A percentile compares a stretch with the other conserved stretches of the same genome.
Conservation (phyloP, 2,797 vertebrate species). For the Chelon auratus region DNA sequence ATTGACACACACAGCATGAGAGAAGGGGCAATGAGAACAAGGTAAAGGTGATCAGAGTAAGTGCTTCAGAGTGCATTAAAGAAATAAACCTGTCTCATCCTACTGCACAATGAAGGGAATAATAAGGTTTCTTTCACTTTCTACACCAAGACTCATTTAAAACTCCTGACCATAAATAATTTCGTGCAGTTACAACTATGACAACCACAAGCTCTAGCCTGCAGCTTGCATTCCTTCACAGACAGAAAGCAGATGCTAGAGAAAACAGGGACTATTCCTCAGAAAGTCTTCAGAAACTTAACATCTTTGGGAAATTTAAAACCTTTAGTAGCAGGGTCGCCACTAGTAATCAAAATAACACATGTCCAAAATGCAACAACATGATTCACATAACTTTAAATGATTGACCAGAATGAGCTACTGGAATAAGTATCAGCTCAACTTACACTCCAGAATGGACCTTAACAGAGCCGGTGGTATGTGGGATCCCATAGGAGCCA, state of each 20-base stretch:
- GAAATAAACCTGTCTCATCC: not conserved
- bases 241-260: constrained; percentile 32
- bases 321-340: not conserved
- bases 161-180: constrained; percentile 37
- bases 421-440: not conserved
- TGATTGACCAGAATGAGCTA: not conserved
- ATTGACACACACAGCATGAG: constrained; percentile 27
- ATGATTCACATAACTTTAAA: not conserved
- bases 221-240: constrained; percentile 47
- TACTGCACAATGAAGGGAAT: constrained; percentile 1
- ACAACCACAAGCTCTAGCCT: constrained; percentile 35
- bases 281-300: not conserved
- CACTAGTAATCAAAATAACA: not conserved
- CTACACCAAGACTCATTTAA: not conserved
- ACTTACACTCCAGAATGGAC: constrained; percentile 96
- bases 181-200: constrained; percentile 29
- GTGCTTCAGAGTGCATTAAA: not conserved
- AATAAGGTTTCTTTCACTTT: constrained; percentile 7
- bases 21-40: not conserved
- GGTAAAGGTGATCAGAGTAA: not conserved
- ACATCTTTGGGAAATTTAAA: not conserved
- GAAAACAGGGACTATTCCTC: not conserved
- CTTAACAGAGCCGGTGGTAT: constrained; percentile 93
- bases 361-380: not conserved
- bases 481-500: constrained; percentile 87